Conservation (phyloP, 2,113 vertebrate genomes). For the Lota lota region DNA sequence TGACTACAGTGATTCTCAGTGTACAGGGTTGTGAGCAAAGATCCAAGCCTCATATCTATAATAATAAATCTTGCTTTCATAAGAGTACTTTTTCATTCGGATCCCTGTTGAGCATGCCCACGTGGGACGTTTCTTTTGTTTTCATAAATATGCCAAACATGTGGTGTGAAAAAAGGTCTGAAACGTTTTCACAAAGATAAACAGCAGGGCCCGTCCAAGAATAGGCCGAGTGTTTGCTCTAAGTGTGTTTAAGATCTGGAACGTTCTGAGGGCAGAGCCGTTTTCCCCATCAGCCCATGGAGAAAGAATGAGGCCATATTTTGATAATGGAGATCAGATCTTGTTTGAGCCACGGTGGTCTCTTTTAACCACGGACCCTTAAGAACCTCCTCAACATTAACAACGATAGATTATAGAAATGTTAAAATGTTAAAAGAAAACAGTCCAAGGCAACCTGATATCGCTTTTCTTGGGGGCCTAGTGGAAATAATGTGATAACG, state of each 20-base stretch:
- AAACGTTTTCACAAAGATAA: slow-evolving; percentile 33
- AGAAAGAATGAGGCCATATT: slow-evolving; percentile 25
- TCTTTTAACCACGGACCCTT: slow-evolving; percentile 1
- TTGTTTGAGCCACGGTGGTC: neutral
- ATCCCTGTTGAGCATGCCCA: neutral
- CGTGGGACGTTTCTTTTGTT: slow-evolving; percentile 25
- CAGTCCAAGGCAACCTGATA: too few species aligned
- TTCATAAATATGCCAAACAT: slow-evolving; percentile 32
- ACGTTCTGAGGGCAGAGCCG: too few species aligned
- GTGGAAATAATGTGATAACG: too few species aligned
- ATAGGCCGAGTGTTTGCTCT: too few species aligned
- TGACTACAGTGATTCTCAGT: too few species aligned
- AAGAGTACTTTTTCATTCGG: neutral
- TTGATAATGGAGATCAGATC: slow-evolving; percentile 6
- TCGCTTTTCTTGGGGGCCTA: too few species aligned
- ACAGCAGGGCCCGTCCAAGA: neutral
- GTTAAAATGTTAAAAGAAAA: too few species aligned
- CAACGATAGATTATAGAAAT: too few species aligned
- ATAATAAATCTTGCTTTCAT: neutral
- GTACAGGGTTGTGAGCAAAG: too few species aligned
- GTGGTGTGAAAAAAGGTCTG: slow-evolving; percentile 5
- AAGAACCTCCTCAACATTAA: neutral
- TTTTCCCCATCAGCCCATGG: neutral
- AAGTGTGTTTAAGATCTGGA: too few species aligned
- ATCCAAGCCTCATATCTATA: neutral